Conservation (phyloP, 2,888 invertebrate genomes). For the Eupeodes latifasciatus region DNA sequence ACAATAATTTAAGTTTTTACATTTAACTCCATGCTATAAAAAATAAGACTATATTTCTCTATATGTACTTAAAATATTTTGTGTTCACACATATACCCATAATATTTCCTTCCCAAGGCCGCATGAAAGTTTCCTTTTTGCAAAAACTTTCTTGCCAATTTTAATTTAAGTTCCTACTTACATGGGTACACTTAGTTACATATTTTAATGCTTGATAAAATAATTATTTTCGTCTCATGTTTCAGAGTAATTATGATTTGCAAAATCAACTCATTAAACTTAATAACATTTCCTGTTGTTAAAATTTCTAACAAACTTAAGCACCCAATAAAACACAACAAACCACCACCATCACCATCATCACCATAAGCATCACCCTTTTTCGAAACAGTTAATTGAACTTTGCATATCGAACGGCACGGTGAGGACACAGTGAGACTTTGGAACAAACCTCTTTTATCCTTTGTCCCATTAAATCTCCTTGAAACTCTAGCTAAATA, state of each 20-base stretch:
- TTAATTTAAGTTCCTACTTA: background rate
- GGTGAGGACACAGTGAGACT: background rate
- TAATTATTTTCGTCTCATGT: constrained; percentile 2
- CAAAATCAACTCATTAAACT: constrained; percentile 14
- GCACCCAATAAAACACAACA: background rate
- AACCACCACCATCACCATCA: background rate
- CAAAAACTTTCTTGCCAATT: background rate
- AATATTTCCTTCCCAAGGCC: background rate
- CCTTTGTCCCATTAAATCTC: background rate
- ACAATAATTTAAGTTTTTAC: too few species aligned
- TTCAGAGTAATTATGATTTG: constrained; percentile 19
- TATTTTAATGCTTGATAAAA: background rate
- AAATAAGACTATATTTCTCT: too few species aligned
- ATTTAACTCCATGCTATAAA: too few species aligned
- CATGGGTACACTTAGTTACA: background rate
- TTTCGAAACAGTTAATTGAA: constrained; percentile 19
- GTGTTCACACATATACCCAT: too few species aligned
- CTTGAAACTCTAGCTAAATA: constrained; percentile 24
- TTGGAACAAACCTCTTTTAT: background rate
- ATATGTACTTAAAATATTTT: too few species aligned
- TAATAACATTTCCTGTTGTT: constrained; percentile 23
- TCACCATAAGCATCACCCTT: background rate
- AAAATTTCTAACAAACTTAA: background rate
- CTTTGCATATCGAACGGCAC: background rate
- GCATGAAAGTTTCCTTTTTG: too few species aligned